Evolutionary conservation across 2,113 vertebrate species (phyloP), one percentile per base, ranked within the genome.

Genomic region (Anoura caudifer): DNA sequence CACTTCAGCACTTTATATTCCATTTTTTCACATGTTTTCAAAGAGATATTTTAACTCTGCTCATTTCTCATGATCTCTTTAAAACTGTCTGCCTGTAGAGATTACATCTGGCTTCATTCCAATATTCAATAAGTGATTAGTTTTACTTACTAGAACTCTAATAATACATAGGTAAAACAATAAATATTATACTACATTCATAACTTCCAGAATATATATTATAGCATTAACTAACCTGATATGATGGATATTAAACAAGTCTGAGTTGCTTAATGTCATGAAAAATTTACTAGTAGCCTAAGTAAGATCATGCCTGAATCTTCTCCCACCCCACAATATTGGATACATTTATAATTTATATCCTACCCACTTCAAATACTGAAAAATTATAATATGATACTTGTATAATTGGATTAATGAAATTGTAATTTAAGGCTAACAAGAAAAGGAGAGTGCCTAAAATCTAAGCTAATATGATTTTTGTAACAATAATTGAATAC

Each of bases 371-470:
- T 73, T 83, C 41, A 80, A 20, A 93, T 45, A 70, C 85, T 95
- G 36, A 87, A 87, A 72, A 87, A 7, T 59, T 94, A 38, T 9
- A 38, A 33, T 54, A 54, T 80, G 41, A 61, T 5, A 70, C 54
- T 56, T 76, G 19, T 50, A 31, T 96, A 89, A 63, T 87, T 96
- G 31, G 31, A 26, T 9, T 95, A 84, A 76, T 56, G 16, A 92
- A 84, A 80, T 56, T 83, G 0, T 90, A 50, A 85, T 79, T 92
- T 91, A 83, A 95, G 94, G 70, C 45, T 91, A 87, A 33, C 79
- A 75, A 65, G 13, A 73, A 65, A 10, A 67, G 36, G 41, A 86
- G 75, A 41, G 31, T 77, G 0, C n/a, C 12, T 95, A 61, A 90
- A 87, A 81, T 79, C 36, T 95, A 38, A 93, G 17, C 36, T 84